Base-by-base conservation (phyloP, 37 sponge, comb jelly and placozoan genomes). In the Tethya wilhelma region DNA sequence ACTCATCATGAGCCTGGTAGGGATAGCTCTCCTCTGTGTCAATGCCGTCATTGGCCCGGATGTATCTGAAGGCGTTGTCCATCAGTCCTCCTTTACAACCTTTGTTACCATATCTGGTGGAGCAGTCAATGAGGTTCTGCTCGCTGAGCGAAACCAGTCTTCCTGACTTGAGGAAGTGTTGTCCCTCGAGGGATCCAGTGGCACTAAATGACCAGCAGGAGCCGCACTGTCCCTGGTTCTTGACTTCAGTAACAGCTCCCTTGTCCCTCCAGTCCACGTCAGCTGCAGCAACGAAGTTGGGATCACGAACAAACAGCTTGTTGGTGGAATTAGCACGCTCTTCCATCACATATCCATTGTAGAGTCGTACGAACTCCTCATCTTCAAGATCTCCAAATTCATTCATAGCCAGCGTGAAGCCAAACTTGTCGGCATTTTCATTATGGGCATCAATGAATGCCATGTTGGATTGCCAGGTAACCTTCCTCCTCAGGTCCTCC, bases 141-240 rank as follows among this genome's bases (percentile, higher is more conserved):
- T 96, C 99, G 40, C 93, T 91, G 37, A 90, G 91, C 53, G 95
- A 88, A 46, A 85, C 87, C 28, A 83, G 79, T 1, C 14, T 45
- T 1, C 74, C 73, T 3, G 49, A 56, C 31, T 76, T 78, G 19
- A 79, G 37, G 60, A 32, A 38, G 44, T 83, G 77, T 38, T 86
- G 90, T 29, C 96, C 96, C 71, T 97, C 95, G 20, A 97, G 87
- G 20, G 92, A 87, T n/a, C 95, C 97, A 11, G 95, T 94, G 38
- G 97, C 69, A 67, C 96, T 94, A 64, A 97, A 97, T 28, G 97
- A 86, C 97, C 97, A 97, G 87, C 97, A 97, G 36, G 95, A 94
- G 19, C 97, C 97, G 64, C 97, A 97, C 66, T 86, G 82, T 0
- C 93, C 94, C 74, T 94, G 91, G 78, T 90, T 84, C 85, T 94